Percentiles rank a stretch among this genome's conserved stretches.
Evolutionary conservation across 2,797 vertebrate genomes (phyloP).

Genomic region (Cryptoblepharus egeriae): DNA sequence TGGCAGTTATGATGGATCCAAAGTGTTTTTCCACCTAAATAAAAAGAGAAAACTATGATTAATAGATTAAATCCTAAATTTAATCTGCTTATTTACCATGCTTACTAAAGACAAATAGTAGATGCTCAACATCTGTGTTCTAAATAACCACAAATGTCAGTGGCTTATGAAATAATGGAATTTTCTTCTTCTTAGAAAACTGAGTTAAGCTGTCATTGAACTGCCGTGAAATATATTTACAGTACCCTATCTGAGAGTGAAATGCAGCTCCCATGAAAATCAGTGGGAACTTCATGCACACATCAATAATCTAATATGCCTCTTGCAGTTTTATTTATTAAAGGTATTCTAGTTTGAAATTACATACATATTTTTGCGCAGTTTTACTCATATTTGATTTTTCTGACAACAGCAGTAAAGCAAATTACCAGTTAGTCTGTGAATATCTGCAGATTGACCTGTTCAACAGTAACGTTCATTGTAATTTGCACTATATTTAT

Average conservation of each 20-base stretch:
- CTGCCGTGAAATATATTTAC: slow-evolving; percentile 13
- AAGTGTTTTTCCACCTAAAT: background rate
- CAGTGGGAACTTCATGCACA: background rate
- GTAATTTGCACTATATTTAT: background rate
- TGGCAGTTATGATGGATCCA: too few relatives aligned
- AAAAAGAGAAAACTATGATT: background rate
- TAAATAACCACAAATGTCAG: slow-evolving; percentile 26
- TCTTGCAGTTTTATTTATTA: slow-evolving; percentile 13
- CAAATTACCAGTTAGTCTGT: slow-evolving; percentile 11
- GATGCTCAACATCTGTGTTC: slow-evolving; percentile 15
- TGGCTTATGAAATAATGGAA: slow-evolving; percentile 15
- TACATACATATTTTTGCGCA: background rate
- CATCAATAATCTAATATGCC: slow-evolving; percentile 5
- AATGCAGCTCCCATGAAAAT: slow-evolving; percentile 22
- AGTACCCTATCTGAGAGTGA: background rate
- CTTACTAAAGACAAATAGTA: slow-evolving; percentile 9
- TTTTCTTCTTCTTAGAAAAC: too few relatives aligned
- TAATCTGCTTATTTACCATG: slow-evolving; percentile 16
- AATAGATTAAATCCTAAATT: background rate
- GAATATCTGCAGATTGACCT: slow-evolving; percentile 2
- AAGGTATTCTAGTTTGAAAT: slow-evolving; percentile 4
- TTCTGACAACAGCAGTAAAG: slow-evolving; percentile 21
- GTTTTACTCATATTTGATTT: slow-evolving; percentile 3
- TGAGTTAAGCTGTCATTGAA: slow-evolving; percentile 7
- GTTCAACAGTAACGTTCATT: background rate